phyloP scores from a whole-genome alignment of 2,797 vertebrate species.

The Phataginus tricuspis region DNA sequence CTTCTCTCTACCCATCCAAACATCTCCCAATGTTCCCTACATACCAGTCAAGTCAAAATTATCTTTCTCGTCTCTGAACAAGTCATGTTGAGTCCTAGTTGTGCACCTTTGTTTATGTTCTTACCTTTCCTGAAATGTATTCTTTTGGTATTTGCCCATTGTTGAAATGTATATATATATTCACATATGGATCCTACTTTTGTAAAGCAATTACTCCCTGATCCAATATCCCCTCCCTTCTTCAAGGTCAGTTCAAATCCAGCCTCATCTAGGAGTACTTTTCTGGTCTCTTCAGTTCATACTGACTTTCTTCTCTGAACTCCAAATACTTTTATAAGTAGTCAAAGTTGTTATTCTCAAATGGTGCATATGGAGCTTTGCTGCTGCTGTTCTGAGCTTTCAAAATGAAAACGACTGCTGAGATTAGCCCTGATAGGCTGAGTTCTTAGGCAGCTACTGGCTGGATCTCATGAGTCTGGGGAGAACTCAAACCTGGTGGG shows the following conservation, averaged over 20 bases:
- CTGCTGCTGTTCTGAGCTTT: not conserved
- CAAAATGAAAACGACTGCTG: not conserved
- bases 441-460: not conserved
- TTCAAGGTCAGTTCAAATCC: not conserved
- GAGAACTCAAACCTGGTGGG: not conserved
- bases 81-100: not conserved
- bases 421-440: not conserved
- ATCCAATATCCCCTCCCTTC: not conserved
- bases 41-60: not conserved
- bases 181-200: not conserved
- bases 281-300: not conserved
- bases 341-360: slow-evolving; percentile 42
- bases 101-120: not conserved
- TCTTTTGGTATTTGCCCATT: not conserved
- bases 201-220: not conserved
- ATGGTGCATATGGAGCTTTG: slow-evolving; percentile 24
- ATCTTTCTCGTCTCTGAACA: not conserved
- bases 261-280: not conserved
- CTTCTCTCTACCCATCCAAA: not conserved
- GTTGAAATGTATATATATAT: not conserved
- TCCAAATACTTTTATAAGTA: slow-evolving; percentile 36
- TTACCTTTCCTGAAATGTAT: not conserved
- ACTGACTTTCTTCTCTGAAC: slow-evolving; percentile 43
- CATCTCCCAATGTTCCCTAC: not conserved
- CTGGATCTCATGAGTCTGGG: not conserved